These are phyloP conservation scores for Chrysochloris asiatica DNA, from an alignment of 2,113 vertebrate genomes.

Conservation along the genomic window DNA sequence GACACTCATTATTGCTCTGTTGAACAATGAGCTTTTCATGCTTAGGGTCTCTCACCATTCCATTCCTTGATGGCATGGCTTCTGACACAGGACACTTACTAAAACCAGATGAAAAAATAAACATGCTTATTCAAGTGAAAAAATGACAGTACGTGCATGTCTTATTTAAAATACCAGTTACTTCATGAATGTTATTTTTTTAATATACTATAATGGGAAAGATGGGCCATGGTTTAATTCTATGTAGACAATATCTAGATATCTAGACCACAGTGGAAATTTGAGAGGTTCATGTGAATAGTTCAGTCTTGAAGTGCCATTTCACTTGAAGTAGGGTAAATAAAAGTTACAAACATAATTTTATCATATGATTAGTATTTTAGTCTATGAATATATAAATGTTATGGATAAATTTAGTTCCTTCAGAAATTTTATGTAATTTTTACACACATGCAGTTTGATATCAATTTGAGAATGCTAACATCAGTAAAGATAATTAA, in stretches of 20 bases:
- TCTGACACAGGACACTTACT: too few species aligned
- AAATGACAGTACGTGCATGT: neutral
- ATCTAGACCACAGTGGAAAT: constrained; percentile 5
- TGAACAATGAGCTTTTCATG: too few species aligned
- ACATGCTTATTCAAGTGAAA: constrained; percentile 47
- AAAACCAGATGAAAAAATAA: constrained; percentile 61
- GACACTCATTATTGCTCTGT: too few species aligned
- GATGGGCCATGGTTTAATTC: neutral
- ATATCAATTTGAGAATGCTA: too few species aligned
- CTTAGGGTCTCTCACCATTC: too few species aligned
- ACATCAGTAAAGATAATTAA: too few species aligned
- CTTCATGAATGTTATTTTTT: constrained; percentile 47
- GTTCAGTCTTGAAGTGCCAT: neutral
- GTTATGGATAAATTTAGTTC: neutral
- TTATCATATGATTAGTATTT: neutral
- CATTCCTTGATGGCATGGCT: too few species aligned
- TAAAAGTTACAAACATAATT: neutral
- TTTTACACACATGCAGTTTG: neutral
- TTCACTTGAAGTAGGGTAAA: neutral
- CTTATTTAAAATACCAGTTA: constrained; percentile 61
- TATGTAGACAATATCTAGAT: neutral
- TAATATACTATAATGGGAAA: constrained; percentile 44
- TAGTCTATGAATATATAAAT: neutral
- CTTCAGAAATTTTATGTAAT: neutral
- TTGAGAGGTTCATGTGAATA: neutral